phyloP scores from a whole-genome alignment of 2,797 vertebrate genomes.

The Triplophysa bombifrons region DNA sequence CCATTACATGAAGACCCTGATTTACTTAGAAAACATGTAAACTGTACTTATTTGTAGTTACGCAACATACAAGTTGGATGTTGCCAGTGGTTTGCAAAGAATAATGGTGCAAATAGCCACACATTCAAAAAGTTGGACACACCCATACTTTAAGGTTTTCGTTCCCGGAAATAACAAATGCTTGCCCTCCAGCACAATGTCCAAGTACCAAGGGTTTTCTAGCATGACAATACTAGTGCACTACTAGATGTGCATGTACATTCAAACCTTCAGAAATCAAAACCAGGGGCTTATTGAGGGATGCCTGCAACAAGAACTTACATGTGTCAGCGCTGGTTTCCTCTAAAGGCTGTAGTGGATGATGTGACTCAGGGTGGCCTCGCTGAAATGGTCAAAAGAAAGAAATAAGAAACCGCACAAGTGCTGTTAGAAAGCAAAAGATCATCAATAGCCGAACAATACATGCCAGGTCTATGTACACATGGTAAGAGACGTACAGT shows the following conservation, averaged over 20 bases:
- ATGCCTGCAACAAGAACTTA: slow-evolving; percentile 7
- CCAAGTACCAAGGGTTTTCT: not conserved
- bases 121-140: not conserved
- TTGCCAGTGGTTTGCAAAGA: slow-evolving; percentile 1
- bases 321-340: slow-evolving; percentile 14
- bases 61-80: not conserved
- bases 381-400: slow-evolving; percentile 4
- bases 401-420: slow-evolving; percentile 11
- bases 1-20: not conserved
- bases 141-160: slow-evolving; percentile 10
- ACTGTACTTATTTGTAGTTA: not conserved
- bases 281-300: not conserved
- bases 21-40: not conserved
- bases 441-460: not conserved
- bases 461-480: slow-evolving; percentile 33
- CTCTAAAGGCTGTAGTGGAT: not conserved
- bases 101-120: slow-evolving; percentile 1
- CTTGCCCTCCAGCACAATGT: not conserved
- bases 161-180: not conserved
- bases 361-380: slow-evolving; percentile 12
- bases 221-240: no score
- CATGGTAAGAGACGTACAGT: not conserved
- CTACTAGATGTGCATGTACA: not conserved
- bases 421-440: not conserved
- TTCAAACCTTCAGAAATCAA: not conserved